Percentiles rank a stretch among this genome's conserved stretches.
Conservation (phyloP, 53 echinoderm and acorn worm genomes). For the Zoroaster sp. region DNA sequence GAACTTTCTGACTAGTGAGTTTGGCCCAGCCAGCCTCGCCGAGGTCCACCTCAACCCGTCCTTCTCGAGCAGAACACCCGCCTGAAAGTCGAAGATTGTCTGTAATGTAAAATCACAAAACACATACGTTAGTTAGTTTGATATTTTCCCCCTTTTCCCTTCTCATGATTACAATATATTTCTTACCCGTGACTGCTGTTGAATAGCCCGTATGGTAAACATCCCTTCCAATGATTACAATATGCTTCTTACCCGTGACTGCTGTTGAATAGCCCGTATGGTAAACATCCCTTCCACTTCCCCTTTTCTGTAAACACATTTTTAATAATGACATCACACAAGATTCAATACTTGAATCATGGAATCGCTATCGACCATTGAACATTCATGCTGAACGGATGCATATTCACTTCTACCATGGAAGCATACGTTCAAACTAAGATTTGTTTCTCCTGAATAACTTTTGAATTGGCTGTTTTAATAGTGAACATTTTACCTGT, state of each 20-base stretch:
- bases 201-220: not conserved
- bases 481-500: too few species aligned
- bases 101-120: not conserved
- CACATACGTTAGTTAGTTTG: not conserved
- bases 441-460: not conserved
- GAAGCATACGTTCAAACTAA: not conserved
- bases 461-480: not conserved
- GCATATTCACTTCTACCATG: not conserved
- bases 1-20: not conserved
- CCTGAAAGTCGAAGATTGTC: not conserved
- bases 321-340: not conserved
- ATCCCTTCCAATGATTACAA: not conserved
- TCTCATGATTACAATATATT: not conserved
- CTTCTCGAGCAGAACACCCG: conserved; percentile 2
- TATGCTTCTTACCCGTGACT: too few species aligned
- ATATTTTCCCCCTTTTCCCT: not conserved
- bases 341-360: not conserved
- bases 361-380: not conserved
- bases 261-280: too few species aligned
- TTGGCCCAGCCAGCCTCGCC: not conserved
- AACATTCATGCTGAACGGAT: not conserved
- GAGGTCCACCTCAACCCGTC: not conserved
- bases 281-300: not conserved
- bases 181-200: too few species aligned
- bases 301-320: too few species aligned